A percentile compares a stretch with the other conserved stretches of the same genome.
These are phyloP conservation scores for Eupeodes corollae DNA, from an alignment of 1,140 invertebrate species.

Conservation along the genomic window DNA sequence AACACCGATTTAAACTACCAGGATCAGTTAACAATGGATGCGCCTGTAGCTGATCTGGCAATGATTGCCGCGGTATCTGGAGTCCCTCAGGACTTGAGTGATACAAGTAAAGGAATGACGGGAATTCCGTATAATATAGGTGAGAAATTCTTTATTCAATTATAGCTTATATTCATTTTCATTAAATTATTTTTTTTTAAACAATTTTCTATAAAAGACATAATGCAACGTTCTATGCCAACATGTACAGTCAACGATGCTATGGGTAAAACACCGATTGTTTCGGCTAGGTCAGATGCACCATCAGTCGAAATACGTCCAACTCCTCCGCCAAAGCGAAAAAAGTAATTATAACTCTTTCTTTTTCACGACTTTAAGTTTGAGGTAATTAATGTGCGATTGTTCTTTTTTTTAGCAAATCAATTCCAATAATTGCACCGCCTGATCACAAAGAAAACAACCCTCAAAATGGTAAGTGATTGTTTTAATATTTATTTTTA, in stretches of 20 bases:
- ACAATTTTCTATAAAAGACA: not conserved
- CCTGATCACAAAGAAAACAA: too few species aligned
- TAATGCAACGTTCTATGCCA: slow-evolving; percentile 15
- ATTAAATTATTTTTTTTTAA: slow-evolving; percentile 2
- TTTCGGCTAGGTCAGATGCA: slow-evolving; percentile 31
- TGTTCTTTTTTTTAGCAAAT: not conserved
- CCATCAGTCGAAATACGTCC: slow-evolving; percentile 33
- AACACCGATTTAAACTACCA: slow-evolving; percentile 17
- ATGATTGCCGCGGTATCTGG: too few species aligned
- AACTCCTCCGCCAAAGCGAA: slow-evolving; percentile 19
- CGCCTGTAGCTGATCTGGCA: too few species aligned
- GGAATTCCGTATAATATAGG: slow-evolving; percentile 11
- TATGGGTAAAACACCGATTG: slow-evolving; percentile 21
- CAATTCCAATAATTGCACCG: too few species aligned
- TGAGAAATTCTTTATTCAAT: not conserved
- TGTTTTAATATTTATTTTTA: too few species aligned
- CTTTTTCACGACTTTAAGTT: not conserved
- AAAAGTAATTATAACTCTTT: slow-evolving; percentile 21
- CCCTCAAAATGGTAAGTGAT: too few species aligned
- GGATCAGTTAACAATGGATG: slow-evolving; percentile 7
- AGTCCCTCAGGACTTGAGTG: not conserved
- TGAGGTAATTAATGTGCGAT: not conserved
- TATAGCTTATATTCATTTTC: not conserved
- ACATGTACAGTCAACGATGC: slow-evolving; percentile 9
- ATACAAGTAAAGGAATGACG: slow-evolving; percentile 11